phyloP scores from a whole-genome alignment of 2,888 invertebrate genomes.

The Drosophila paramelanica region DNA sequence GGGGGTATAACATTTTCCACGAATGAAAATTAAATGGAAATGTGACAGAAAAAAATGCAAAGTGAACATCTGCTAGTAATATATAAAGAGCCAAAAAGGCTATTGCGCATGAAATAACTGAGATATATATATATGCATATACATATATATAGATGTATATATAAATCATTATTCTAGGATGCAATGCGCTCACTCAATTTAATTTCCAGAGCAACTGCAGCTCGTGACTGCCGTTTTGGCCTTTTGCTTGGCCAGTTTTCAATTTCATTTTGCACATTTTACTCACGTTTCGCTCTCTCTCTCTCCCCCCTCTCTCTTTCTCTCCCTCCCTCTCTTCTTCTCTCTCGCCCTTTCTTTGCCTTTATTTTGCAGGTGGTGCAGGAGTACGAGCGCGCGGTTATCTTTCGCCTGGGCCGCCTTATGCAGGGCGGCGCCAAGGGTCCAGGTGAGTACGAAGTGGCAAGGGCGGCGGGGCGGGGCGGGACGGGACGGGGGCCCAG shows the following conservation, averaged over 20 bases:
- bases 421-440: conserved; percentile 97
- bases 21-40: no score
- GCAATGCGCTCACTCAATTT: conserved; percentile 19
- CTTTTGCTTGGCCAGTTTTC: conserved; percentile 26
- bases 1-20: no score
- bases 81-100: conserved; percentile 1
- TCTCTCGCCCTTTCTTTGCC: conserved; percentile 6
- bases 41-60: no score
- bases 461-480: no score
- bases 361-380: conserved; percentile 91
- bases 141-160: background rate
- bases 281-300: conserved; percentile 11
- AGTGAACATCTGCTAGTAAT: background rate
- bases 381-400: conserved; percentile 97
- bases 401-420: conserved; percentile 95
- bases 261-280: conserved; percentile 46
- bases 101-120: background rate
- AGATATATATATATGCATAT: background rate
- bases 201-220: conserved; percentile 23
- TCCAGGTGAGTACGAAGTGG: conserved; percentile 88
- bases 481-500: no score
- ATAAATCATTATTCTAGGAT: conserved; percentile 25
- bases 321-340: background rate
- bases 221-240: conserved; percentile 19
- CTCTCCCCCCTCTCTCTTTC: background rate